Conservation (phyloP, 2,797 vertebrate genomes). For the Phataginus tricuspis region DNA sequence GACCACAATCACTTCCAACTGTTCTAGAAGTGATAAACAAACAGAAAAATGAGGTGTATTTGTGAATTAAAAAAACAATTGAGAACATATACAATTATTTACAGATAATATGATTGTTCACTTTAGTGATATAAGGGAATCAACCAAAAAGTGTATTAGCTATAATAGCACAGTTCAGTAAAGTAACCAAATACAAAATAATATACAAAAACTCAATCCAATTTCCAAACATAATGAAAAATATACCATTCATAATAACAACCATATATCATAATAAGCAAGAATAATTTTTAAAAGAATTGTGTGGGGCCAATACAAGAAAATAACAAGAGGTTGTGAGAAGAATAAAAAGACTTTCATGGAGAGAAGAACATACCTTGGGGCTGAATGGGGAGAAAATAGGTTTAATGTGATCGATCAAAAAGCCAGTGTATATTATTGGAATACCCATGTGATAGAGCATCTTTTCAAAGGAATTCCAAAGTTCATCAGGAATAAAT, state of each 20-base stretch:
- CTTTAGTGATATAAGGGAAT: conserved; percentile 2
- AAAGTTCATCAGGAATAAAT: neutral
- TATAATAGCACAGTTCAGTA: neutral
- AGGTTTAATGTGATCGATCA: neutral
- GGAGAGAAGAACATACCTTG: neutral
- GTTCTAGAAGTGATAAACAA: neutral
- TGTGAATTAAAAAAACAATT: neutral
- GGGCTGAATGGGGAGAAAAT: neutral
- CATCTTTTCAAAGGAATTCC: conserved; percentile 23
- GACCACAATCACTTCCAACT: neutral
- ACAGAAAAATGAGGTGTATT: neutral
- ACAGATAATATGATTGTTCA: neutral
- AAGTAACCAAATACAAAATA: neutral
- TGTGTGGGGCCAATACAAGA: neutral
- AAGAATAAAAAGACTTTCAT: neutral
- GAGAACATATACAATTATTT: neutral
- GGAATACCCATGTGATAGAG: neutral
- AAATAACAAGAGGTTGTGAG: neutral
- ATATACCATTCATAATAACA: neutral
- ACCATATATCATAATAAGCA: neutral
- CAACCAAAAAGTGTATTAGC: neutral
- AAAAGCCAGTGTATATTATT: neutral
- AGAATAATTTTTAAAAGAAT: neutral
- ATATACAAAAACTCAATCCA: neutral
- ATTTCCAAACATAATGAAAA: conserved; percentile 11